These are phyloP conservation scores for Laticauda colubrina DNA, from an alignment of 2,113 vertebrate species.

Conservation along the genomic window DNA sequence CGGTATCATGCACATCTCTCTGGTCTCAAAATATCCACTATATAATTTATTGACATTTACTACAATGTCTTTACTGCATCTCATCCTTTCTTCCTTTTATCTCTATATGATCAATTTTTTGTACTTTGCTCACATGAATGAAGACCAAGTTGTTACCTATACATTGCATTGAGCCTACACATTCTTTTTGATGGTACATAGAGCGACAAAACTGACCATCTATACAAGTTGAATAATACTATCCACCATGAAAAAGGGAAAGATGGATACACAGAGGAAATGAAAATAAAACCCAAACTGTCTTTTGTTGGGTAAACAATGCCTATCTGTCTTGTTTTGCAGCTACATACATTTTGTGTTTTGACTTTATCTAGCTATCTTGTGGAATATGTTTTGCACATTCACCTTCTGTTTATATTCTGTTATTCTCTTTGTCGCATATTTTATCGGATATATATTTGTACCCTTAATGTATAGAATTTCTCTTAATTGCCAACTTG, in stretches of 20 bases:
- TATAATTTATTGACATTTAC: not conserved
- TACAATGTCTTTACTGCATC: not conserved
- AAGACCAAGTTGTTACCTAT: not conserved
- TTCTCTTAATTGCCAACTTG: not conserved
- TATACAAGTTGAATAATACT: not conserved
- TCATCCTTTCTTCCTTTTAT: not conserved
- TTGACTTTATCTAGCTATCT: not conserved
- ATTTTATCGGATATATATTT: not conserved
- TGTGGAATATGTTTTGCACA: not conserved
- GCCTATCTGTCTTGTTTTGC: not conserved
- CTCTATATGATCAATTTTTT: not conserved
- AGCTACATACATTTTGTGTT: not conserved
- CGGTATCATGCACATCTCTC: not conserved
- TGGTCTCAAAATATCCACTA: not conserved
- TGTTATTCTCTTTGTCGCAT: not conserved
- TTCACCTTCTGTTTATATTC: not conserved
- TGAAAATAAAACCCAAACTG: not conserved
- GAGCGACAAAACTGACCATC: not conserved
- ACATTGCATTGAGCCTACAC: not conserved
- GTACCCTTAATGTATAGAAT: not conserved
- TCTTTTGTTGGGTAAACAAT: not conserved
- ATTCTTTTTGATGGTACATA: not conserved
- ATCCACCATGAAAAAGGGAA: not conserved
- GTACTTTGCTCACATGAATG: not conserved
- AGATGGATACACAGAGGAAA: not conserved